Evolutionary conservation across 2,797 vertebrate genomes (phyloP).

Genomic region (Sarcophilus harrisii): DNA sequence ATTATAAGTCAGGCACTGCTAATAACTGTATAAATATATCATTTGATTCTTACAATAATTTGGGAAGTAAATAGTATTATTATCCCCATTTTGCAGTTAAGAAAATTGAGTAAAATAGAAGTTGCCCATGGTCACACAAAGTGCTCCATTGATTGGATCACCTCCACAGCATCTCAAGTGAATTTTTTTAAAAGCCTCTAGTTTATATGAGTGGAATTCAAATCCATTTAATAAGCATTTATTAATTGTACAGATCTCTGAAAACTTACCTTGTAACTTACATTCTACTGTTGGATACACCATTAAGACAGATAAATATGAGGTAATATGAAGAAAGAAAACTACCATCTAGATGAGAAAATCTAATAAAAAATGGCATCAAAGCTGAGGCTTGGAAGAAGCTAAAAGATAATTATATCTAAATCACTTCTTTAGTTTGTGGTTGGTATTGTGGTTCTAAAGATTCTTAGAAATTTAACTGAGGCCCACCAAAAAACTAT

Average conservation of each 20-base stretch:
- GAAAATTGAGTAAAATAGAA: background rate
- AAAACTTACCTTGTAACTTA: background rate
- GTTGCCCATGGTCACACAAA: background rate
- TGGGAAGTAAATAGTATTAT: background rate
- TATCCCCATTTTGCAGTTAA: background rate
- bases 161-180: background rate
- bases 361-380: background rate
- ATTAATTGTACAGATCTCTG: background rate
- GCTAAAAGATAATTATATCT: background rate
- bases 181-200: background rate
- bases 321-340: background rate
- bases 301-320: background rate
- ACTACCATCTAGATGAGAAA: background rate
- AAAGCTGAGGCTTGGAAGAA: background rate
- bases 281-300: background rate
- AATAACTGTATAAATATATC: background rate
- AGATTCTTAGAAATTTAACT: background rate
- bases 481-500: background rate
- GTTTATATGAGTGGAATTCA: background rate
- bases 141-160: background rate
- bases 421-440: background rate
- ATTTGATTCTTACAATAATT: background rate
- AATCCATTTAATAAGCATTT: background rate
- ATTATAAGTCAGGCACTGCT: background rate
- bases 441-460: background rate